Conservation (phyloP, 92 coral and sea anemone genomes). For the Montipora capitata region DNA sequence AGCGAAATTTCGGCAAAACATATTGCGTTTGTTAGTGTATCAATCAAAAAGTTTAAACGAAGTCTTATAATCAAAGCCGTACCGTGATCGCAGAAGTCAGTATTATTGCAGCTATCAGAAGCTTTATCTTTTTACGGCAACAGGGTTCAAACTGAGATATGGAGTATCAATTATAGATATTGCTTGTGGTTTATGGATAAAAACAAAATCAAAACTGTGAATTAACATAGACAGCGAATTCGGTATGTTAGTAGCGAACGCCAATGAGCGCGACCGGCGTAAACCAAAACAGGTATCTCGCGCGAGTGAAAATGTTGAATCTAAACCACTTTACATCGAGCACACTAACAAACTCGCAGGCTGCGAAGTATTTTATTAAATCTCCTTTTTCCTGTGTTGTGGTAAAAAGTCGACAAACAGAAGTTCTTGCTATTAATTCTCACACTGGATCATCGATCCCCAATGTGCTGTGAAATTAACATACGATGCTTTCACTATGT, state of each 20-base stretch:
- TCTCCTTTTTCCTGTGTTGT: not conserved
- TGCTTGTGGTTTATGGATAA: not conserved
- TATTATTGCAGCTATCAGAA: not conserved
- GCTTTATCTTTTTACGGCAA: not conserved
- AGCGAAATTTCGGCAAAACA: not conserved
- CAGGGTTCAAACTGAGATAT: conserved; percentile 1
- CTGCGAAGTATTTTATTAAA: not conserved
- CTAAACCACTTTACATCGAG: not conserved
- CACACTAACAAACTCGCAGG: not conserved
- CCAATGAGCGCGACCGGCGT: no score
- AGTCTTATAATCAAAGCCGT: not conserved
- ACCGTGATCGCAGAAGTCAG: not conserved
- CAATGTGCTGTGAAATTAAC: not conserved
- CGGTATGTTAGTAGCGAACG: no score
- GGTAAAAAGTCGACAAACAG: not conserved
- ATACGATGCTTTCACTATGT: not conserved
- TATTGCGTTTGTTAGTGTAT: not conserved
- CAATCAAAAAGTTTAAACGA: not conserved
- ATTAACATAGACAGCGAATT: no score
- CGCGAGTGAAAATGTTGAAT: not conserved
- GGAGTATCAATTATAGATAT: not conserved
- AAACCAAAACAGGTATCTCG: no score
- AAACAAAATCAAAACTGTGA: no score
- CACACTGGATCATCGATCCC: not conserved
- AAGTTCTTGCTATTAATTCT: not conserved